Evolutionary conservation across 2,113 vertebrate species (phyloP).

Genomic region (Balaenoptera acutorostrata): DNA sequence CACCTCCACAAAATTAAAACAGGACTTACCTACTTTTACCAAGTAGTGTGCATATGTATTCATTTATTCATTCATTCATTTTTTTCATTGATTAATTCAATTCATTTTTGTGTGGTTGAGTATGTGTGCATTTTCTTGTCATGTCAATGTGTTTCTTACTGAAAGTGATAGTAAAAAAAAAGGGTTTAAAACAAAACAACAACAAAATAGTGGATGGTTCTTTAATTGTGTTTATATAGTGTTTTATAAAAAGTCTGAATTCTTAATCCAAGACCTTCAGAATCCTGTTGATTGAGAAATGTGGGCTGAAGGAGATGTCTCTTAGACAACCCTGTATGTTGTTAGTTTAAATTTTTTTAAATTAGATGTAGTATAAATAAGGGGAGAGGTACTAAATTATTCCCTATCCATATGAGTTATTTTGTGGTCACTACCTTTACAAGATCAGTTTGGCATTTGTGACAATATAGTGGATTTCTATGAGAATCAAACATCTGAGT

Average conservation of each 20-base stretch:
- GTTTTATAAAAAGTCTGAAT: neutral
- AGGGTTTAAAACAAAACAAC: neutral
- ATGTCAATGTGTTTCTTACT: neutral
- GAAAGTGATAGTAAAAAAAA: neutral
- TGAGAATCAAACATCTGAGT: neutral
- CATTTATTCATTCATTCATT: neutral
- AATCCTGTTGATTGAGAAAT: neutral
- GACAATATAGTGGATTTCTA: neutral
- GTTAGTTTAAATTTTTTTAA: neutral
- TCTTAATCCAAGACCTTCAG: neutral
- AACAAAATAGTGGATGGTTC: neutral
- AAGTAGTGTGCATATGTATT: neutral
- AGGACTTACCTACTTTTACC: neutral
- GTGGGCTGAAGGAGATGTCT: neutral
- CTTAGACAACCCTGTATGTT: neutral
- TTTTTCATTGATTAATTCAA: neutral
- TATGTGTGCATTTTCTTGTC: neutral
- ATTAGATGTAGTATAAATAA: neutral
- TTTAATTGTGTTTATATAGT: neutral
- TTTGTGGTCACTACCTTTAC: neutral
- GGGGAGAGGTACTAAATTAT: neutral
- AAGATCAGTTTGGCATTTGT: neutral
- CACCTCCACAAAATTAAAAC: neutral
- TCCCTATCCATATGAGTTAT: too few relatives aligned
- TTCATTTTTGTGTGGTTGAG: neutral